phyloP scores from a whole-genome alignment of 2,888 invertebrate species.

The Ectobius pallidus region DNA sequence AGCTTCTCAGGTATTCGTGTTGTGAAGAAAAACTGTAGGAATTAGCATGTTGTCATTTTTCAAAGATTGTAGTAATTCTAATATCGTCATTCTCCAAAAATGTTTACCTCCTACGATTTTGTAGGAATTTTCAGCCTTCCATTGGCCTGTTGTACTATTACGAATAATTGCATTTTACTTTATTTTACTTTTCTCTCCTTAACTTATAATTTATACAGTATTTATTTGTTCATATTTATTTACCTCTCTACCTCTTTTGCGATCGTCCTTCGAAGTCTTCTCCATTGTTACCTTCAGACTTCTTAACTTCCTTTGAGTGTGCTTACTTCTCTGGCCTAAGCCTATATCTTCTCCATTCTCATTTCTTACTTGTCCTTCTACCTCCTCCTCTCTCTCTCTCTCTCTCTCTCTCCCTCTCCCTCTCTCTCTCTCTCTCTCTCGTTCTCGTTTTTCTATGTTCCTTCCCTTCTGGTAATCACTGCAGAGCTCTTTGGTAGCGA shows the following conservation, averaged over 20 bases:
- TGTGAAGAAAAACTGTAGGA: too few relatives aligned
- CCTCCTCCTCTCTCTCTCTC: background rate
- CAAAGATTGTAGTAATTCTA: too few relatives aligned
- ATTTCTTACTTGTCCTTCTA: background rate
- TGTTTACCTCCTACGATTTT: too few relatives aligned
- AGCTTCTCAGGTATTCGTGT: too few relatives aligned
- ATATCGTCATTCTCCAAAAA: too few relatives aligned
- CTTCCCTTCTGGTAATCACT: background rate
- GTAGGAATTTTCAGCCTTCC: too few relatives aligned
- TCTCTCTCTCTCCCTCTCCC: background rate
- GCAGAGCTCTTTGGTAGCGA: constrained; percentile 16
- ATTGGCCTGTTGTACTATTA: too few relatives aligned
- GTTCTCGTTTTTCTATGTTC: background rate
- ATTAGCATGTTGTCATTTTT: too few relatives aligned
- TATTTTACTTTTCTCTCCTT: too few relatives aligned
- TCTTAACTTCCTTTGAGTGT: background rate
- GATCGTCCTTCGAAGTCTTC: background rate
- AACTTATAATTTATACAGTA: too few relatives aligned
- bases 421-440: background rate
- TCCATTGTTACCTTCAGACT: background rate
- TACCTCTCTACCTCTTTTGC: background rate
- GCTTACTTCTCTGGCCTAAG: background rate
- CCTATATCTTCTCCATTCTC: background rate
- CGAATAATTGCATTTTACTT: too few relatives aligned
- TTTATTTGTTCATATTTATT: too few relatives aligned